These are phyloP conservation scores for Trichopria drosophilae DNA, from an alignment of 2,888 invertebrate genomes.

Conservation along the genomic window DNA sequence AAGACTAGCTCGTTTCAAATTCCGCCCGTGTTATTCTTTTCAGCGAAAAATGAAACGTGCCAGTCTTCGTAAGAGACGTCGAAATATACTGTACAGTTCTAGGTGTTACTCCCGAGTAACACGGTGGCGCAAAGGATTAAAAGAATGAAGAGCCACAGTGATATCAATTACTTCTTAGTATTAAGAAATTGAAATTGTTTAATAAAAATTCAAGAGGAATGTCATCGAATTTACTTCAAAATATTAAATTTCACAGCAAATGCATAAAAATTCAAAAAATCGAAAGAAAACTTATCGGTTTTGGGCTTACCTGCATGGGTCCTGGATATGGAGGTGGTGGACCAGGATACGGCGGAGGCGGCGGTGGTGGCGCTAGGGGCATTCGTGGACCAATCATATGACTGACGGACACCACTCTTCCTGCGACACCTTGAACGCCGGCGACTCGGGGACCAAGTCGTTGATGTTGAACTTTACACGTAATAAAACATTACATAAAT, in stretches of 20 bases:
- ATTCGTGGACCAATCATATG: slow-evolving; percentile 57
- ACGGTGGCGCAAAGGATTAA: not conserved
- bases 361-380: slow-evolving; percentile 61
- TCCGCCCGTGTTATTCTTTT: no score
- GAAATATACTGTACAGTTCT: no score
- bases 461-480: no score
- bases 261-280: slow-evolving; percentile 7
- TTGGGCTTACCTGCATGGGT: slow-evolving; percentile 57
- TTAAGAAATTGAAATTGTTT: no score
- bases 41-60: no score
- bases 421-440: slow-evolving; percentile 54
- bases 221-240: not conserved
- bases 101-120: no score
- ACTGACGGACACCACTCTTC: slow-evolving; percentile 55
- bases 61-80: no score
- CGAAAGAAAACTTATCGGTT: no score
- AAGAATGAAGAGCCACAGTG: not conserved
- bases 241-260: slow-evolving; percentile 30
- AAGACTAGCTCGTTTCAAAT: no score
- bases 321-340: slow-evolving; percentile 73
- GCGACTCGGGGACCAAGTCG: slow-evolving; percentile 53
- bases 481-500: no score
- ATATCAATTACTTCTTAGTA: no score
- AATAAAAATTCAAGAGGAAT: not conserved
- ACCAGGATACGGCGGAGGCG: slow-evolving; percentile 74